A percentile compares a stretch with the other conserved stretches of the same genome.
phyloP scores from a whole-genome alignment of 2,113 vertebrate genomes.

The Odocoileus virginianus region DNA sequence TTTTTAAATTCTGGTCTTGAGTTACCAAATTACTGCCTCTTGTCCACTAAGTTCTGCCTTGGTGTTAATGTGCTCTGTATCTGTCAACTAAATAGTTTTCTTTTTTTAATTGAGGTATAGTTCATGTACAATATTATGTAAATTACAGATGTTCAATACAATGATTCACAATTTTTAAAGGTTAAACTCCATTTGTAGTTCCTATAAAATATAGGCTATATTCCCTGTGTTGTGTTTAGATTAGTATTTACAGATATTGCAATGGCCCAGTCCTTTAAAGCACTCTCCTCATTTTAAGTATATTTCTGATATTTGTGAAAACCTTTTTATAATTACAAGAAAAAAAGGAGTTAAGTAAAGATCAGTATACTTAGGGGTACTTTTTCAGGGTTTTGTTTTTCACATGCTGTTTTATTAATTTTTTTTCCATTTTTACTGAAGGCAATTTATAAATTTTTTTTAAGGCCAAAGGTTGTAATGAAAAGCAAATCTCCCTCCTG shows the following conservation, averaged over 20 bases:
- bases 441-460: neutral
- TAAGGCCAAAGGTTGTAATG: neutral
- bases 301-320: constrained; percentile 16
- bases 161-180: neutral
- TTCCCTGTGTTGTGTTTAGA: neutral
- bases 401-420: neutral
- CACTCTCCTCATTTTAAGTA: neutral
- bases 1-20: neutral
- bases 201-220: neutral
- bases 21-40: neutral
- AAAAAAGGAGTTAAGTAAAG: neutral
- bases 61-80: neutral
- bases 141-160: neutral
- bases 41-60: neutral
- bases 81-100: neutral
- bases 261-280: neutral
- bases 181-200: neutral
- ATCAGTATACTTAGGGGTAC: neutral
- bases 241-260: neutral
- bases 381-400: neutral
- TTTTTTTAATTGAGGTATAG: neutral
- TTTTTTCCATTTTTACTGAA: neutral
- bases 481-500: neutral
- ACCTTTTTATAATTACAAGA: constrained; percentile 17
- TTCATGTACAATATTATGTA: neutral